phyloP scores from a whole-genome alignment of 2,113 vertebrate species.

The Mus pahari region DNA sequence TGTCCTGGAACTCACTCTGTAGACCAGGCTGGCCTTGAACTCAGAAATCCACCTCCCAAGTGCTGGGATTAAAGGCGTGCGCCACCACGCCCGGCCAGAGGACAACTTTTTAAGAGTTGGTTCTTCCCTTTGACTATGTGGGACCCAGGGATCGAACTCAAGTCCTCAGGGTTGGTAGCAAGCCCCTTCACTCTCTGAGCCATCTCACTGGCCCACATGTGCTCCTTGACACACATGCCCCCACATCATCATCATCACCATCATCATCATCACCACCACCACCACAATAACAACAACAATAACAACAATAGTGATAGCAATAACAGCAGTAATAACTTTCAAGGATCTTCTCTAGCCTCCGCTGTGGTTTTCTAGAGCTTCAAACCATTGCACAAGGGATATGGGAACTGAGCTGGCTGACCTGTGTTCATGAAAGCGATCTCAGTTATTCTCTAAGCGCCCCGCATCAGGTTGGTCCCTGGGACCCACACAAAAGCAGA shows the following conservation, averaged over 20 bases:
- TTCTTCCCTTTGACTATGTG: neutral
- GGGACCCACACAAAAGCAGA: neutral
- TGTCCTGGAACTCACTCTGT: no score
- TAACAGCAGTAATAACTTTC: neutral
- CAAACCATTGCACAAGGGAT: neutral
- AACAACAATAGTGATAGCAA: neutral
- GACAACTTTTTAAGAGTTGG: neutral
- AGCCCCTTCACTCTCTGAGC: neutral
- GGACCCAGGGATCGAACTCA: neutral
- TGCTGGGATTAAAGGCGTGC: no score
- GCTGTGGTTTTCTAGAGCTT: neutral
- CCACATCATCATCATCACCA: neutral
- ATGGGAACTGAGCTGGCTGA: no score
- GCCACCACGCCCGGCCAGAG: no score
- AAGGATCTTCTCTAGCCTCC: neutral
- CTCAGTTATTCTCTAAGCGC: neutral
- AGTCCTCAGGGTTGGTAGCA: neutral
- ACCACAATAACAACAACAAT: neutral
- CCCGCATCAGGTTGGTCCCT: no score
- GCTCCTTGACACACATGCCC: neutral
- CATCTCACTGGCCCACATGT: neutral
- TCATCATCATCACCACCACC: no score
- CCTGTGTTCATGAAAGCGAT: neutral
- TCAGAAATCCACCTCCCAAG: no score
- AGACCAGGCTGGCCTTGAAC: no score